Conservation (phyloP, 1,140 invertebrate species). For the Cyrtorhinus lividipennis region DNA sequence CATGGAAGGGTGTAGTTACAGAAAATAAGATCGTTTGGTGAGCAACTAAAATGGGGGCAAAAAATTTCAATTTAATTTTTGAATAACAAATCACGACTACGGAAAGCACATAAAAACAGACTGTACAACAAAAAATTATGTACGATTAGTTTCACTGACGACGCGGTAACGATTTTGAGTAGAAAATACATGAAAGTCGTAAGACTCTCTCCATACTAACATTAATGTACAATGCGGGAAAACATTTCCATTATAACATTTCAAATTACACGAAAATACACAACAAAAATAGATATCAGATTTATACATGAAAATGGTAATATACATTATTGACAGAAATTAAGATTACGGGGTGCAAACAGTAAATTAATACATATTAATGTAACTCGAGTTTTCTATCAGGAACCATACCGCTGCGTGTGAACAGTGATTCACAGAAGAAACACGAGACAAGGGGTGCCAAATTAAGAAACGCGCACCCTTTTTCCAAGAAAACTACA, state of each 20-base stretch:
- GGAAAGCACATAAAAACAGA: not conserved
- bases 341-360: not conserved
- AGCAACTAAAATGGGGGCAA: no score
- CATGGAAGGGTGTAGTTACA: no score
- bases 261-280: no score
- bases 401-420: no score
- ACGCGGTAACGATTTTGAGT: not conserved
- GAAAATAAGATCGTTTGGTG: no score
- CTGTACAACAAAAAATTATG: not conserved
- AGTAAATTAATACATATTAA: not conserved
- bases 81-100: no score
- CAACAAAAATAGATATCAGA: not conserved
- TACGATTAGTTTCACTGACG: not conserved
- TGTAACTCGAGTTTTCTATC: no score
- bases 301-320: not conserved
- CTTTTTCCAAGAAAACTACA: not conserved
- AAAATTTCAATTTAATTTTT: no score
- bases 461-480: not conserved
- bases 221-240: not conserved
- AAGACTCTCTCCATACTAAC: slow-evolving; percentile 6
- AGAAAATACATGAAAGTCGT: not conserved
- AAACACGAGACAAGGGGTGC: no score
- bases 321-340: not conserved
- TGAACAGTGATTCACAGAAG: no score
- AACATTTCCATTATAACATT: no score